Conservation (phyloP, 2,888 invertebrate genomes). For the Elmis aenea region DNA sequence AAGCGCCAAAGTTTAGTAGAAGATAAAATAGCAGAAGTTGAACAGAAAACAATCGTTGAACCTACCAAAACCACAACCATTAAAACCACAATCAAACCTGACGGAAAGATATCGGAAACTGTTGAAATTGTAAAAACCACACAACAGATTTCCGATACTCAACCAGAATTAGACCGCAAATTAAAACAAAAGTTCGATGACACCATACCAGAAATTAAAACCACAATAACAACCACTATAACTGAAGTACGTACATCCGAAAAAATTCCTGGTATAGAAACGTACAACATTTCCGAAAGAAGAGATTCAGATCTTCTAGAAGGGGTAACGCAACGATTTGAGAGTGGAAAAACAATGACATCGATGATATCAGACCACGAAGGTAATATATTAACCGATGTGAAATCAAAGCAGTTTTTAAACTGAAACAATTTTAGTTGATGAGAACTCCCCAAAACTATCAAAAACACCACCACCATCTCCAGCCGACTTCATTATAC, state of each 20-base stretch:
- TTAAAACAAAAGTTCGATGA: constrained; percentile 10
- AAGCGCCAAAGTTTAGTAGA: constrained; percentile 57
- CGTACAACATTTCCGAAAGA: constrained; percentile 45
- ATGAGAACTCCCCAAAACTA: constrained; percentile 57
- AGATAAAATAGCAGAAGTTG: constrained; percentile 54
- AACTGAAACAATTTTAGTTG: constrained; percentile 41
- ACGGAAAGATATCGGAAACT: constrained; percentile 46
- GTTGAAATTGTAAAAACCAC: constrained; percentile 48
- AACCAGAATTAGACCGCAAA: constrained; percentile 11
- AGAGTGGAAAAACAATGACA: constrained; percentile 30
- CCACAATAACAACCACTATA: constrained; percentile 20
- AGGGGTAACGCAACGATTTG: constrained; percentile 47
- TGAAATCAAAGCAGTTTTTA: not conserved
- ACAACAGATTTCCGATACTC: constrained; percentile 19
- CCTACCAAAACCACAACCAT: constrained; percentile 36
- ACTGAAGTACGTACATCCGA: constrained; percentile 35
- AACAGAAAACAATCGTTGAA: constrained; percentile 32
- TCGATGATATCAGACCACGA: constrained; percentile 28
- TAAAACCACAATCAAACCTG: constrained; percentile 39
- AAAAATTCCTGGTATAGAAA: constrained; percentile 35
- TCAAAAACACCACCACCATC: constrained; percentile 68
- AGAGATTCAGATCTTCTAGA: constrained; percentile 46
- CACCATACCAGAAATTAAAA: not conserved
- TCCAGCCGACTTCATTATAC: constrained; percentile 59
- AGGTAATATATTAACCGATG: no score